These are phyloP conservation scores for Takifugu rubripes DNA, from an alignment of 2,797 vertebrate species.

Conservation along the genomic window DNA sequence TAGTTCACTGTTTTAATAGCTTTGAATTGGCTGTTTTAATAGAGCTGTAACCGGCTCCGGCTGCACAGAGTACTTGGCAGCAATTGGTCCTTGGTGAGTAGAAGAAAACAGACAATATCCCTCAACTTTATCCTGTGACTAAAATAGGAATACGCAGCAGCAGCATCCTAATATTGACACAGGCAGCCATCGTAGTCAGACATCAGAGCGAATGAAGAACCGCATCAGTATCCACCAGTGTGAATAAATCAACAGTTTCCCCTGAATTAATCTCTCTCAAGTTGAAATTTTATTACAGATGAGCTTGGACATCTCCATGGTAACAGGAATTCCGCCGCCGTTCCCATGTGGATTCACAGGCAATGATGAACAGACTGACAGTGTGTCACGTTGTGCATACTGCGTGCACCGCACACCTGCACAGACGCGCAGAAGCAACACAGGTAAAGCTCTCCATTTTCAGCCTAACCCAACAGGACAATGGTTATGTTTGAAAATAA, in stretches of 20 bases:
- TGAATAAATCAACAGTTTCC: slow-evolving; percentile 75
- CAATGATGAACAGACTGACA: slow-evolving; percentile 45
- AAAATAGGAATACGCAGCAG: slow-evolving; percentile 9
- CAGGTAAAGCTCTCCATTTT: slow-evolving; percentile 2
- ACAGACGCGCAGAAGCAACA: slow-evolving; percentile 15
- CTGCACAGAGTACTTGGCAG: background rate
- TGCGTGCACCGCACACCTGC: slow-evolving; percentile 42
- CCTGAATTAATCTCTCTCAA: slow-evolving; percentile 78
- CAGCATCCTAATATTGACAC: slow-evolving; percentile 25
- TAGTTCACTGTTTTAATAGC: background rate
- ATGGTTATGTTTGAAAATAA: slow-evolving; percentile 20
- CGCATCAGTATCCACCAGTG: slow-evolving; percentile 63
- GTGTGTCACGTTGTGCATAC: slow-evolving; percentile 41
- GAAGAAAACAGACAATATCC: slow-evolving; percentile 5
- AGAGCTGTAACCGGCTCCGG: no score
- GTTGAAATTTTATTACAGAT: slow-evolving; percentile 69
- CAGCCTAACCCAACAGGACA: slow-evolving; percentile 6
- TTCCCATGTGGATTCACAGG: slow-evolving; percentile 63
- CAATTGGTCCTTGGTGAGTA: background rate
- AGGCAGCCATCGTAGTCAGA: slow-evolving; percentile 41
- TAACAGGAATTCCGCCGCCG: slow-evolving; percentile 67
- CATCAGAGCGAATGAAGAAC: slow-evolving; percentile 68
- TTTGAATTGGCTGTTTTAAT: background rate
- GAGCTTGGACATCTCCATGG: slow-evolving; percentile 76
- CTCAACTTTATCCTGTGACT: background rate